Conservation (phyloP, 1,140 invertebrate genomes). For the Formica selysi region DNA sequence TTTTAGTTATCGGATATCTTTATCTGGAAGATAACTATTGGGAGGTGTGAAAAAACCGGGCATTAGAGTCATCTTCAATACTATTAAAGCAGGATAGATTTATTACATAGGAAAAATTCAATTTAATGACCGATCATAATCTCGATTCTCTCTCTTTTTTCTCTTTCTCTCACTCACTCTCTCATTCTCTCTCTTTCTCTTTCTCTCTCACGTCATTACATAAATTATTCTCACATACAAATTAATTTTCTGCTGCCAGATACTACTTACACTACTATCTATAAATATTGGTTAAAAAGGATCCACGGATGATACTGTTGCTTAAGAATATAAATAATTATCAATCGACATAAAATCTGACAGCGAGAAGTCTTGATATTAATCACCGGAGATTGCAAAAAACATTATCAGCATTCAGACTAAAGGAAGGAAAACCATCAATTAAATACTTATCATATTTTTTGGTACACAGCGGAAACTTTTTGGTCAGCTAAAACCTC, state of each 20-base stretch:
- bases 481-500: constrained; percentile 53
- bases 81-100: constrained; percentile 23
- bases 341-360: constrained; percentile 9
- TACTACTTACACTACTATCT: background rate
- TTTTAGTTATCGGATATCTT: constrained; percentile 10
- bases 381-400: constrained; percentile 24
- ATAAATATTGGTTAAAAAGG: constrained; percentile 20
- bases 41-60: background rate
- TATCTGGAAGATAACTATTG: background rate
- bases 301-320: background rate
- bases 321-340: constrained; percentile 40
- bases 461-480: constrained; percentile 52
- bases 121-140: constrained; percentile 25
- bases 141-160: background rate
- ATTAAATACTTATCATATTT: constrained; percentile 48
- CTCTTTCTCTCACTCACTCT: no score
- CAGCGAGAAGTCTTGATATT: background rate
- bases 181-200: no score
- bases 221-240: constrained; percentile 27
- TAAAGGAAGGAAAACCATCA: constrained; percentile 29
- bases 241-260: constrained; percentile 36
- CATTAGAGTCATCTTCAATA: constrained; percentile 17
- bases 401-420: constrained; percentile 7
- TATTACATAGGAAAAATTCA: constrained; percentile 16
- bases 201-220: background rate